Evolutionary conservation across 2,888 invertebrate genomes (phyloP).

Genomic region (Frankliniella fusca): DNA sequence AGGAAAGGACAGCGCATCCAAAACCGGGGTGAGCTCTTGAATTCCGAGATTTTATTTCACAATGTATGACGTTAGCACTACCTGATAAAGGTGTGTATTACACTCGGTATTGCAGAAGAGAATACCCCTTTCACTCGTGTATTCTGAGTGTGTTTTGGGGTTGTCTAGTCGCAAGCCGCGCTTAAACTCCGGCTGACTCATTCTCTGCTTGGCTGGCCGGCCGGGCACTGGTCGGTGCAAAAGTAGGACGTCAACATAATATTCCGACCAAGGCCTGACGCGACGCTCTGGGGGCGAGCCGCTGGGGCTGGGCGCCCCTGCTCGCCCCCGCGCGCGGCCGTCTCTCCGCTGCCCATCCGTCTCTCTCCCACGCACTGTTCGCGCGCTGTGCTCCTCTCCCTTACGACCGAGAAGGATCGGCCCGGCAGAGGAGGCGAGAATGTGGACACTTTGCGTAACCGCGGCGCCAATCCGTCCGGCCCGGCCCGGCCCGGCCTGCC

Average conservation of each 20-base stretch:
- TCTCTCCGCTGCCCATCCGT: neutral
- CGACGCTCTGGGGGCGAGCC: neutral
- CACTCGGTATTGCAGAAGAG: too few relatives aligned
- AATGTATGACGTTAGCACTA: too few relatives aligned
- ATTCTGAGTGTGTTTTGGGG: too few relatives aligned
- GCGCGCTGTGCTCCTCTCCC: neutral
- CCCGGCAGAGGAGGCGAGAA: neutral
- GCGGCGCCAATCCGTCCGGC: neutral
- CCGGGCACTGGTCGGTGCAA: neutral
- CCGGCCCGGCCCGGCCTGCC: neutral
- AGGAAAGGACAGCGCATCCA: too few relatives aligned
- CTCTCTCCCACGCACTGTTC: neutral
- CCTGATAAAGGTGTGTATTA: too few relatives aligned
- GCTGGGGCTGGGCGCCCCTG: neutral
- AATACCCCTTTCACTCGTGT: too few relatives aligned
- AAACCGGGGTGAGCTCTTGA: too few relatives aligned
- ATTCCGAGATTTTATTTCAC: too few relatives aligned
- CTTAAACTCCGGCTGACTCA: too few relatives aligned
- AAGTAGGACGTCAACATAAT: constrained; percentile 31
- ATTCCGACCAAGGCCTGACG: neutral
- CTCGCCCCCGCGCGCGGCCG: neutral
- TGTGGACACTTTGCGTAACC: constrained; percentile 23
- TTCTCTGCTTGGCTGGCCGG: too few relatives aligned
- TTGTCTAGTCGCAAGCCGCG: too few relatives aligned
- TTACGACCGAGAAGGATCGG: neutral